phyloP scores from a whole-genome alignment of 1,140 invertebrate genomes.

The Stegodyphus mimosarum region DNA sequence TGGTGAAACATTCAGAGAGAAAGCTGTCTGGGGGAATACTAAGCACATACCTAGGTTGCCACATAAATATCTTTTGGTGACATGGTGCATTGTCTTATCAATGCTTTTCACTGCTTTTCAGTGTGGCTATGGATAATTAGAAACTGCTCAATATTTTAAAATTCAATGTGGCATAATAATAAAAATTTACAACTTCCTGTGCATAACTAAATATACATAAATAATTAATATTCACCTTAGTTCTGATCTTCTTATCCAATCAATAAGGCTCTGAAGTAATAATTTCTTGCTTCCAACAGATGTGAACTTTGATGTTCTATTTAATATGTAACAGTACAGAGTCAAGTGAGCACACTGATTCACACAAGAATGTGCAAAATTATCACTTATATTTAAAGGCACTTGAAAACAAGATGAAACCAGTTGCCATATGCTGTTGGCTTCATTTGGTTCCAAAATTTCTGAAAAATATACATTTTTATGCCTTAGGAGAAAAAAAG shows the following conservation, averaged over 20 bases:
- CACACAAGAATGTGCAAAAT: slow-evolving; percentile 25
- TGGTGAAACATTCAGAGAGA: too few relatives aligned
- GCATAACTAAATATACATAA: too few relatives aligned
- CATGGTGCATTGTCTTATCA: too few relatives aligned
- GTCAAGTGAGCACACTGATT: slow-evolving; percentile 23
- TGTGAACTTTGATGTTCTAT: neutral
- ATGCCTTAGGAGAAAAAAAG: neutral
- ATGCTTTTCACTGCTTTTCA: too few relatives aligned
- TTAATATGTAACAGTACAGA: slow-evolving; percentile 21
- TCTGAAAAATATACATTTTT: neutral
- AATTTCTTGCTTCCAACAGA: slow-evolving; percentile 13
- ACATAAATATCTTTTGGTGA: too few relatives aligned
- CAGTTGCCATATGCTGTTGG: slow-evolving; percentile 15
- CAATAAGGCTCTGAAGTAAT: slow-evolving; percentile 10
- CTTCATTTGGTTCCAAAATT: slow-evolving; percentile 18
- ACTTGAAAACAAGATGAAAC: slow-evolving; percentile 25
- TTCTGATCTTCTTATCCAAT: slow-evolving; percentile 18
- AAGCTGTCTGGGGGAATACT: too few relatives aligned
- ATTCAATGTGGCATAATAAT: too few relatives aligned
- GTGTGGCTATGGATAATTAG: too few relatives aligned
- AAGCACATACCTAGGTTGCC: too few relatives aligned
- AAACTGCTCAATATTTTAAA: too few relatives aligned
- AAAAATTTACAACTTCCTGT: too few relatives aligned
- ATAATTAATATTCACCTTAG: neutral
- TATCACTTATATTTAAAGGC: neutral